Percentiles rank a stretch among this genome's conserved stretches.
These are phyloP conservation scores for Aramus guarauna DNA, from an alignment of 2,113 vertebrate species.

Conservation along the genomic window DNA sequence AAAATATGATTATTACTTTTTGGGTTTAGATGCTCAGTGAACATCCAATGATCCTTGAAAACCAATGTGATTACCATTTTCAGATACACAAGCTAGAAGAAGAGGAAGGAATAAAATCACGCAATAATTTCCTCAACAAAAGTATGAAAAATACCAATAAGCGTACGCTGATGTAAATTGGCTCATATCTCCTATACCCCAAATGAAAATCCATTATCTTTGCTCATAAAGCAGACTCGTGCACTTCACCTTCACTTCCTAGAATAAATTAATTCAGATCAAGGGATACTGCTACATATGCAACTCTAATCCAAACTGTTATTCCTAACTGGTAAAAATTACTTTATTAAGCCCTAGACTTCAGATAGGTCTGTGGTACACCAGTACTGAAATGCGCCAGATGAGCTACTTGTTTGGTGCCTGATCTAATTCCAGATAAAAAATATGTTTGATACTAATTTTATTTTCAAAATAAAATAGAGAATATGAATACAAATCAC, in stretches of 20 bases:
- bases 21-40: background rate
- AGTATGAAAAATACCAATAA: background rate
- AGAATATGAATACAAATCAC: background rate
- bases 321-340: background rate
- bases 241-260: background rate
- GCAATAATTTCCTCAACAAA: background rate
- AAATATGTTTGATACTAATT: background rate
- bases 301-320: background rate
- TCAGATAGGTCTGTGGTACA: background rate
- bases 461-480: background rate
- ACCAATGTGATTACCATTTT: background rate
- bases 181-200: background rate
- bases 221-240: background rate
- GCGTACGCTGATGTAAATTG: background rate
- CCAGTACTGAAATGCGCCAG: background rate
- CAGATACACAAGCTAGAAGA: background rate
- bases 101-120: background rate
- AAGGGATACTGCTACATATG: background rate
- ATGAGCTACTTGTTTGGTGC: background rate
- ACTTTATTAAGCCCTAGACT: background rate
- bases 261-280: background rate
- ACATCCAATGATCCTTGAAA: background rate
- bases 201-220: conserved; percentile 1
- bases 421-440: background rate
- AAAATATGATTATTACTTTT: background rate